Percentiles rank a stretch among this genome's conserved stretches.
Conservation (phyloP, 2,888 invertebrate species). For the Orthosia gracilis region DNA sequence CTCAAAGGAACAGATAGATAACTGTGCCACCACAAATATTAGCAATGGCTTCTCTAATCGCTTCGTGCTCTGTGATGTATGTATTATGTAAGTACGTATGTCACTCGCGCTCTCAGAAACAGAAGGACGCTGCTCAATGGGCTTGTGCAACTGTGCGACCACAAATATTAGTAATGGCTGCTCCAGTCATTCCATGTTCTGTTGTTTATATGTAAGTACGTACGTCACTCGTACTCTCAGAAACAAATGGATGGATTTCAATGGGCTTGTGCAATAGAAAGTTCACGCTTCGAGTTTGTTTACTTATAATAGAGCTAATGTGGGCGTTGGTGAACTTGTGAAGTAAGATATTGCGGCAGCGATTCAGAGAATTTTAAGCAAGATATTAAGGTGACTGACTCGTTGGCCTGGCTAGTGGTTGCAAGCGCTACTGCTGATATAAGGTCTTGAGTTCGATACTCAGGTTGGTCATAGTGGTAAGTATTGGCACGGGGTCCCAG, state of each 20-base stretch:
- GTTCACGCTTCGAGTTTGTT: slow-evolving; percentile 26
- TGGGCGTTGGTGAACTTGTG: slow-evolving; percentile 4
- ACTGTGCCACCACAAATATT: background rate
- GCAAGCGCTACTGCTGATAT: too few species aligned
- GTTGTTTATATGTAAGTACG: background rate
- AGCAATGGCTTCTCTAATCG: too few species aligned
- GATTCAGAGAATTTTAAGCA: background rate
- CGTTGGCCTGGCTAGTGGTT: too few species aligned
- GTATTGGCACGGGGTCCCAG: too few species aligned
- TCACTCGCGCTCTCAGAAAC: slow-evolving; percentile 5
- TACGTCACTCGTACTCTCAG: slow-evolving; percentile 3
- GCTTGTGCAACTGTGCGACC: slow-evolving; percentile 8
- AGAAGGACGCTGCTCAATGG: background rate
- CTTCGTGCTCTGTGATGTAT: background rate
- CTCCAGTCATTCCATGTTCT: background rate
- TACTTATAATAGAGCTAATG: background rate
- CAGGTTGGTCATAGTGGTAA: too few species aligned
- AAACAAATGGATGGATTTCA: slow-evolving; percentile 5
- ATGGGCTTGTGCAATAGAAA: slow-evolving; percentile 24
- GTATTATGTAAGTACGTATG: background rate
- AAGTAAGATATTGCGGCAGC: slow-evolving; percentile 4
- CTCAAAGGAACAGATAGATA: slow-evolving; percentile 26
- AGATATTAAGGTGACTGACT: too few species aligned
- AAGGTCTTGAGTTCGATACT: too few species aligned
- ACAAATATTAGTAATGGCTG: too few species aligned